phyloP scores from a whole-genome alignment of 1,140 invertebrate genomes.

The Apis florea region DNA sequence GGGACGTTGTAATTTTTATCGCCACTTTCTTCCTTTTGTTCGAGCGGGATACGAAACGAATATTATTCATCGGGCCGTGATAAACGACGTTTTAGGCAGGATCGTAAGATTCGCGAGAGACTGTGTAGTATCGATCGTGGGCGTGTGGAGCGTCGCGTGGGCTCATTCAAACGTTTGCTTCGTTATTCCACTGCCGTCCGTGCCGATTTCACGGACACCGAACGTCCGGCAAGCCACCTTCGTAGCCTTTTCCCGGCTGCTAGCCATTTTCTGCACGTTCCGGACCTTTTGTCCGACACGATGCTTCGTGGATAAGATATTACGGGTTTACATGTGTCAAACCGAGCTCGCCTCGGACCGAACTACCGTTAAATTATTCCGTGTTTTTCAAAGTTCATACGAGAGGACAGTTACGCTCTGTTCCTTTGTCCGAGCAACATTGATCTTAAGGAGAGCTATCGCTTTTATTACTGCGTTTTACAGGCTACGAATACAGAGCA shows the following conservation, averaged over 20 bases:
- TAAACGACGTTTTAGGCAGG: not conserved
- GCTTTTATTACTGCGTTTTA: too few species aligned
- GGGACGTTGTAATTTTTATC: not conserved
- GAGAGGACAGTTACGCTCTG: not conserved
- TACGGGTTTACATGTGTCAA: slow-evolving; percentile 34
- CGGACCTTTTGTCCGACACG: slow-evolving; percentile 28
- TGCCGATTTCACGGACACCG: slow-evolving; percentile 34
- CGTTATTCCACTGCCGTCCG: slow-evolving; percentile 56
- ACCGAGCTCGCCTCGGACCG: slow-evolving; percentile 9
- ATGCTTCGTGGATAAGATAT: slow-evolving; percentile 35
- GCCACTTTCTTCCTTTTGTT: not conserved
- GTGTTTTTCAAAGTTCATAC: not conserved
- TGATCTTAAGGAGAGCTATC: not conserved
- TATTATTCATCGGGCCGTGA: not conserved
- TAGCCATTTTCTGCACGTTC: slow-evolving; percentile 41
- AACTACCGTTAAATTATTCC: slow-evolving; percentile 28
- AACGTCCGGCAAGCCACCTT: slow-evolving; percentile 14
- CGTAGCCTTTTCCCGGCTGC: slow-evolving; percentile 26
- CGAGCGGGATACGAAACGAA: too few species aligned
- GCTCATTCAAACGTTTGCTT: slow-evolving; percentile 66
- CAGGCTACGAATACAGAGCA: too few species aligned
- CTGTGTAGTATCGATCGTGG: slow-evolving; percentile 35
- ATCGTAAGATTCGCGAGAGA: slow-evolving; percentile 3
- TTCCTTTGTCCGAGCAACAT: not conserved
- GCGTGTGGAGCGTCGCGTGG: slow-evolving; percentile 58